Percentiles rank a stretch among this genome's conserved stretches.
Conservation (phyloP, 2,113 vertebrate genomes). For the Orycteropus afer region DNA sequence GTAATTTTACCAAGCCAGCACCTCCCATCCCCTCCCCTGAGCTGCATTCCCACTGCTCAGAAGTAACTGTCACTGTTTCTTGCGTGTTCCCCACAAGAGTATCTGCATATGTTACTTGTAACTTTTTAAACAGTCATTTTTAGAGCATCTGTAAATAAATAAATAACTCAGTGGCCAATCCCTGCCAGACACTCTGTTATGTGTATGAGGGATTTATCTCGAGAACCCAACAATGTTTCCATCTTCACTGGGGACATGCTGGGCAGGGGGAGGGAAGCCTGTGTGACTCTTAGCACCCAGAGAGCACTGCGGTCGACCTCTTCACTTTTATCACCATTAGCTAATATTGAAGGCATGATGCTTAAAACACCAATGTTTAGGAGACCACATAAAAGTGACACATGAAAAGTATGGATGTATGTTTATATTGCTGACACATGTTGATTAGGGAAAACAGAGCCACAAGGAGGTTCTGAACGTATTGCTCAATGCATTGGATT, state of each 20-base stretch:
- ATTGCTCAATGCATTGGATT: not conserved
- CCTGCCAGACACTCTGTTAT: not conserved
- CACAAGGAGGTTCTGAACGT: conserved; percentile 34
- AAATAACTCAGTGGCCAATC: not conserved
- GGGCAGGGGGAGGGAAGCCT: not conserved
- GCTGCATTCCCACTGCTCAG: not conserved
- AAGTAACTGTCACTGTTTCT: not conserved
- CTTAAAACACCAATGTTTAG: not conserved
- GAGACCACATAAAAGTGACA: not conserved
- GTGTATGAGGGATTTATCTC: not conserved
- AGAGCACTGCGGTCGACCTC: not conserved
- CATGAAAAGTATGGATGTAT: not conserved
- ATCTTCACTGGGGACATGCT: not conserved
- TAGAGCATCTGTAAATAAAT: not conserved
- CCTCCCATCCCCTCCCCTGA: not conserved
- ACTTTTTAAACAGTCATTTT: conserved; percentile 39
- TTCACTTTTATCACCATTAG: not conserved
- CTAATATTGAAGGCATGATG: not conserved
- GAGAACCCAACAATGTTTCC: conserved; percentile 26
- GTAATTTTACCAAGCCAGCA: not conserved
- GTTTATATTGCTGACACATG: not conserved
- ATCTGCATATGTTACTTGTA: not conserved
- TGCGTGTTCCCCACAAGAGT: not conserved
- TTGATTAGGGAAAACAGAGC: not conserved
- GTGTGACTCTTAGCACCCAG: not conserved